A percentile compares a stretch with the other conserved stretches of the same genome.
phyloP scores from a whole-genome alignment of 2,888 invertebrate genomes.

The Epinotia ramella region DNA sequence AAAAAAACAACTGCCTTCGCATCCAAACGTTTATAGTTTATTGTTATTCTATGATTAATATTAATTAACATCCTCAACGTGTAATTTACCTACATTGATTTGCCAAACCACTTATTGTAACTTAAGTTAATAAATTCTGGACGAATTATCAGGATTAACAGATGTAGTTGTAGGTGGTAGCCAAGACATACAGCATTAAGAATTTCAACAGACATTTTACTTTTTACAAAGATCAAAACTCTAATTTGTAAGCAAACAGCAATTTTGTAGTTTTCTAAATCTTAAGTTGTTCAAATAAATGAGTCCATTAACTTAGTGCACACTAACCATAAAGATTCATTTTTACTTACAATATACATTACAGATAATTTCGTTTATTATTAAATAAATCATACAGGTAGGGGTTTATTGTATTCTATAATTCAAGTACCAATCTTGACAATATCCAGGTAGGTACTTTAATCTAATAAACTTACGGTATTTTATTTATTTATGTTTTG shows the following conservation, averaged over 20 bases:
- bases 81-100: constrained; percentile 76
- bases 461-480: constrained; percentile 49
- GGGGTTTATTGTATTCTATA: constrained; percentile 54
- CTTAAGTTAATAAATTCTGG: constrained; percentile 76
- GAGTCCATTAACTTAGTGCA: constrained; percentile 67
- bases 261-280: constrained; percentile 51
- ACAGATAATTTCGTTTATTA: constrained; percentile 81
- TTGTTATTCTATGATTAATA: constrained; percentile 71
- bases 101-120: constrained; percentile 78
- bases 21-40: constrained; percentile 80
- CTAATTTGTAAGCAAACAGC: constrained; percentile 39
- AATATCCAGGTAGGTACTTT: constrained; percentile 52
- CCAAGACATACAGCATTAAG: constrained; percentile 20
- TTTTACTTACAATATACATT: constrained; percentile 84
- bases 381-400: constrained; percentile 59
- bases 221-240: constrained; percentile 24
- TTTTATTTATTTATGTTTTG: constrained; percentile 60
- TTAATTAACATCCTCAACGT: constrained; percentile 76
- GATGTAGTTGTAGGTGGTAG: constrained; percentile 21
- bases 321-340: constrained; percentile 84
- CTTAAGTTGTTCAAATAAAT: constrained; percentile 62
- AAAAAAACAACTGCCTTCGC: constrained; percentile 58
- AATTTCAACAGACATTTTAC: constrained; percentile 23
- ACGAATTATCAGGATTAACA: constrained; percentile 65
- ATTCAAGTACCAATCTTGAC: constrained; percentile 57